Evolutionary conservation across 1,140 invertebrate species (phyloP), one percentile per base, ranked within the genome.

Genomic region (Monomorium pharaonis): DNA sequence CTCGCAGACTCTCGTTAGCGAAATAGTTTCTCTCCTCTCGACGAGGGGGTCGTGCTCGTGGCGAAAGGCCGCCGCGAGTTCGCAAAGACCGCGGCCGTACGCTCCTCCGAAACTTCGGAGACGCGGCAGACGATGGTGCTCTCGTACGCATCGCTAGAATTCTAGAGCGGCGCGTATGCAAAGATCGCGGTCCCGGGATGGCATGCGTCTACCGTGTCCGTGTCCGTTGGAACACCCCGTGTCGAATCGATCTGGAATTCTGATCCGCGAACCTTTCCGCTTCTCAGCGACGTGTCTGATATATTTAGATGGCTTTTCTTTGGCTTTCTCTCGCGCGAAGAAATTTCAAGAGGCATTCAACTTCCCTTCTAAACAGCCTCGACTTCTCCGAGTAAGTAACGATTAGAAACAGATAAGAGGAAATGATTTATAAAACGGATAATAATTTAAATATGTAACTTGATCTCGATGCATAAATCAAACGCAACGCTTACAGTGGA

Each of bases 121-220:
- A 49, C 74, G 10, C 74, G 51, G 49, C n/a, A n/a, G n/a, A n/a
- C n/a, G 37, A 37, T 12, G 67, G 37, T 24, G 54, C 56, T 60
- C 56, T 69, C 27, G n/a, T 54, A 47, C 42, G 60, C 86, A 62
- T 85, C 83, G 86, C 56, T 77, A 3, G 75, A 49, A 87, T 87
- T 85, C 86, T 80, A 49, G 86, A 85, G 12, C 86, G n/a, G 30
- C 27, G 65, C 18, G 51, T 56, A 75, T 49, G 75, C 75, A n/a
- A 77, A 62, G 75, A 77, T 63, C 75, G 42, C 75, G 18, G 24
- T n/a, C 60, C 24, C 76, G 76, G 16, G n/a, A 24, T 44, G 60
- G 44, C 44, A 78, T 44, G 42, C 44, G 44, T 69, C 44, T 33
- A 21, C 14, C 14, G 18, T 37, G 18, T 9, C 33, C 30, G 37